Conservation (phyloP, 1,140 invertebrate genomes). For the Tribolium castaneum region DNA sequence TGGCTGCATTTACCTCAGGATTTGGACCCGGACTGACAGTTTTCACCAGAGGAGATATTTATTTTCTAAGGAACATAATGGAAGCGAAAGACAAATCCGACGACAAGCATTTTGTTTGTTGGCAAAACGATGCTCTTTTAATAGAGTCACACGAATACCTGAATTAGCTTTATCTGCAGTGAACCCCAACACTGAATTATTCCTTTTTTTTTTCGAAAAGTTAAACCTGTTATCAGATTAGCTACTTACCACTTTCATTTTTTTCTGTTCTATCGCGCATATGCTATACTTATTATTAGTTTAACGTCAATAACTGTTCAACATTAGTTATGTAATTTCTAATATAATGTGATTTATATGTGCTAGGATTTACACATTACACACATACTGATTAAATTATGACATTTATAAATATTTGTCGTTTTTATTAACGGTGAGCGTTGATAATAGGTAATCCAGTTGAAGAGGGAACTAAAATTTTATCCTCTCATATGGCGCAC, state of each 20-base stretch:
- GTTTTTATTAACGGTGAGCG: neutral
- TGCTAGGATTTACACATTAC: neutral
- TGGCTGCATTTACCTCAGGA: slow-evolving; percentile 61
- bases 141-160: neutral
- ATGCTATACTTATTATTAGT: neutral
- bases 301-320: neutral
- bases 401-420: neutral
- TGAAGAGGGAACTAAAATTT: neutral
- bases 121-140: neutral
- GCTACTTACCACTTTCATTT: neutral
- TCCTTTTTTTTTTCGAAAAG: too few species aligned
- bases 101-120: neutral
- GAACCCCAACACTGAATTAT: neutral
- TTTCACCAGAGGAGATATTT: neutral
- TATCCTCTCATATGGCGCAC: neutral
- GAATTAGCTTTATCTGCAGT: neutral
- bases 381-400: neutral
- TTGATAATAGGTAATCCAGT: neutral
- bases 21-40: slow-evolving; percentile 47
- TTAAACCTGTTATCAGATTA: neutral
- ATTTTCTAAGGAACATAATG: slow-evolving; percentile 28
- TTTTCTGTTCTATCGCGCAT: neutral
- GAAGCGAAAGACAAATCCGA: neutral
- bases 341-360: neutral
- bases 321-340: neutral